A percentile compares a stretch with the other conserved stretches of the same genome.
These are phyloP conservation scores for Hypena proboscidalis DNA, from an alignment of 2,888 invertebrate genomes.

Conservation along the genomic window DNA sequence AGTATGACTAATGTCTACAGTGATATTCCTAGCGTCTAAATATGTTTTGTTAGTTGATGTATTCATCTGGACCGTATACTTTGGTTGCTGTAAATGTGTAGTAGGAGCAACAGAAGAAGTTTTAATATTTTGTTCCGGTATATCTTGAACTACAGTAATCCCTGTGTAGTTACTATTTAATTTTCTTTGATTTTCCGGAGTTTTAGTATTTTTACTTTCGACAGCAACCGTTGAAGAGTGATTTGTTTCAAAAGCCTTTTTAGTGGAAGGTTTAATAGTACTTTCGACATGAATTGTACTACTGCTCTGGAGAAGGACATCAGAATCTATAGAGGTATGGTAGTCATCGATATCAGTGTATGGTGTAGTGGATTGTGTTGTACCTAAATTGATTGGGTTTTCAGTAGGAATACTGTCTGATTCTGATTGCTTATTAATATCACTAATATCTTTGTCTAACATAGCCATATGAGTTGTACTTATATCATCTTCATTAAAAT, in stretches of 20 bases:
- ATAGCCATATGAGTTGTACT: constrained; percentile 19
- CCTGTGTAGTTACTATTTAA: constrained; percentile 69
- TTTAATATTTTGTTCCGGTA: constrained; percentile 28
- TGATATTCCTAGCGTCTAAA: neutral
- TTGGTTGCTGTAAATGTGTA: constrained; percentile 7
- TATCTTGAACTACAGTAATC: constrained; percentile 37
- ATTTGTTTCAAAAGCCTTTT: constrained; percentile 48
- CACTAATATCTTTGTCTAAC: constrained; percentile 15
- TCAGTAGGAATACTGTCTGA: constrained; percentile 12
- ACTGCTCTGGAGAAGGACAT: constrained; percentile 66
- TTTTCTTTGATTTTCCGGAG: constrained; percentile 76
- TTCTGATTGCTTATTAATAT: constrained; percentile 21
- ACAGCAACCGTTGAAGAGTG: constrained; percentile 49
- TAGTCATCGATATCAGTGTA: constrained; percentile 38
- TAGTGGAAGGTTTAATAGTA: constrained; percentile 60
- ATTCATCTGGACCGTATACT: neutral
- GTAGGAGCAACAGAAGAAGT: constrained; percentile 9
- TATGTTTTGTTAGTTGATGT: neutral
- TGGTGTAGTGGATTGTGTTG: constrained; percentile 34
- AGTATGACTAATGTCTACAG: no score
- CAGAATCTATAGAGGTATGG: constrained; percentile 52
- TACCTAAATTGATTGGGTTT: constrained; percentile 21
- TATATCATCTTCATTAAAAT: constrained; percentile 4
- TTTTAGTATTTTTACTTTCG: constrained; percentile 75
- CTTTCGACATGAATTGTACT: constrained; percentile 71